phyloP scores from a whole-genome alignment of 2,797 vertebrate species.

The Psittacula derbiana region DNA sequence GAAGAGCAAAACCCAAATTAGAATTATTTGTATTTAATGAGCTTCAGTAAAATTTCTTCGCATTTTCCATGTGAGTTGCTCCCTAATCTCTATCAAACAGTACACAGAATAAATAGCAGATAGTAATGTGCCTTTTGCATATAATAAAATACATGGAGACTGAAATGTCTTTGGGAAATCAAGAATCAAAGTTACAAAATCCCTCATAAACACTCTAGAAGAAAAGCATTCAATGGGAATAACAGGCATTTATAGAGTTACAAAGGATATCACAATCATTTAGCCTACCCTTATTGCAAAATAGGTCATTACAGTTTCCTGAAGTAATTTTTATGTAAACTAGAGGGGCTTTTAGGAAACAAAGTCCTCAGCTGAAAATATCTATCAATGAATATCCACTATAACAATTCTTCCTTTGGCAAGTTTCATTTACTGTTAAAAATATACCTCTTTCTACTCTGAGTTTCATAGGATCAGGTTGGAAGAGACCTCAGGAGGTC shows the following conservation, averaged over 20 bases:
- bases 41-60: conserved; percentile 13
- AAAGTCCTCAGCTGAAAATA: not conserved
- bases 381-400: not conserved
- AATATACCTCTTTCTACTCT: not conserved
- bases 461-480: not conserved
- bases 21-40: conserved; percentile 5
- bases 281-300: not conserved
- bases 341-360: not conserved
- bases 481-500: not conserved
- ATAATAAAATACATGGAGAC: not conserved
- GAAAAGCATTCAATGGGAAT: not conserved
- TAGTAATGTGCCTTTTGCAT: not conserved
- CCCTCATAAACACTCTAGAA: not conserved
- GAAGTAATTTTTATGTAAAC: not conserved
- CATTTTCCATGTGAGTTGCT: conserved; percentile 42
- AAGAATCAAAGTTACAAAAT: not conserved
- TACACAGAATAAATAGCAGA: not conserved
- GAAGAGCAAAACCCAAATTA: conserved; percentile 13
- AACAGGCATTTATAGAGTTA: not conserved
- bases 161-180: not conserved
- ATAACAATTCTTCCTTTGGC: not conserved
- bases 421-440: not conserved
- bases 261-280: not conserved
- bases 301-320: not conserved
- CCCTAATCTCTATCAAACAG: conserved; percentile 30